Evolutionary conservation across 2,797 vertebrate genomes (phyloP).

Genomic region (Peromyscus attwateri): DNA sequence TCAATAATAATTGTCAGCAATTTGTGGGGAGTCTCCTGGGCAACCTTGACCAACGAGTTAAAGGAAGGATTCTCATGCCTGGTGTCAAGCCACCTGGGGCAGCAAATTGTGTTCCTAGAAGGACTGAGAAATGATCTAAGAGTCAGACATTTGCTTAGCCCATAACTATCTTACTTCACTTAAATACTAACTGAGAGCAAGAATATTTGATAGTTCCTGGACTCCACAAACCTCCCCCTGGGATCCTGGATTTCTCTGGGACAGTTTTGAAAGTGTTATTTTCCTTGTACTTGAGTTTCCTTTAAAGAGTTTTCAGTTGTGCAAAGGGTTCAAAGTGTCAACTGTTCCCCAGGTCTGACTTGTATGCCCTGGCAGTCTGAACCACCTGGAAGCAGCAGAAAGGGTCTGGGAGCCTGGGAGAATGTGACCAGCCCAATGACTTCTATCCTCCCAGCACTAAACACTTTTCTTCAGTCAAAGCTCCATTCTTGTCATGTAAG

Average conservation of each 20-base stretch:
- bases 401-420: background rate
- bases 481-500: background rate
- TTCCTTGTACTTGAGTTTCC: background rate
- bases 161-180: background rate
- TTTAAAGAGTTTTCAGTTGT: background rate
- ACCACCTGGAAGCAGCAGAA: background rate
- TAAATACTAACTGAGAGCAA: background rate
- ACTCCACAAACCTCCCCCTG: background rate
- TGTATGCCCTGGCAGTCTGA: background rate
- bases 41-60: background rate
- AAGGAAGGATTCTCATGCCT: background rate
- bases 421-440: background rate
- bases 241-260: background rate
- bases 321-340: fast-evolving
- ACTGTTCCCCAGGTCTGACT: background rate
- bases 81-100: background rate
- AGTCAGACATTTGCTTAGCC: background rate
- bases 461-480: background rate
- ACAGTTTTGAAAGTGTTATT: background rate
- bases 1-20: background rate
- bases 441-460: background rate
- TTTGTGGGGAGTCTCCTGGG: background rate
- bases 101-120: background rate
- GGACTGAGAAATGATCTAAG: background rate
- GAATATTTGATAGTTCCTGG: background rate